Base-by-base conservation (phyloP, 2,797 vertebrate species). In the Manis javanica region DNA sequence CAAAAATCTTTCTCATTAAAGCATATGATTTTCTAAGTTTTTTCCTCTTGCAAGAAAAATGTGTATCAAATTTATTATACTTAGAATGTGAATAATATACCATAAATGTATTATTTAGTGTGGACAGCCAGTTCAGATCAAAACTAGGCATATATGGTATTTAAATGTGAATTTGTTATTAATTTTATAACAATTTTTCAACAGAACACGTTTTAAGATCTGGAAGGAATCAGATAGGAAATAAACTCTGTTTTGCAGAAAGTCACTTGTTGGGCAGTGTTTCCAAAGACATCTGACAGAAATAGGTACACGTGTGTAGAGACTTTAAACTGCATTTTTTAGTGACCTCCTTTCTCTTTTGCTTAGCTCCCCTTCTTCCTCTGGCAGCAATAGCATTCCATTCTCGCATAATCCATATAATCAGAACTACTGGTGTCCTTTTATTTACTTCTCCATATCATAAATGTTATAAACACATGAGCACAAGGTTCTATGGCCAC, bases 91-190 rank as follows among this genome's bases (percentile, higher is more conserved):
- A 69, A 68, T 51, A 71, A 79, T 94, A 49, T 23, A 39, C n/a
- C 91, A 90, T 71, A 88, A 95, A 96, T 26, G 18, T 8, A 13
- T 69, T 87, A 7, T 75, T 88, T 90, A 59, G 77, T 83, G 21
- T 90, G 95, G 96, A 42, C 3, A 74, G 7, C 29, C 57, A 63
- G 24, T 57, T 75, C n/a, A 79, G 2, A 72, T 75, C n/a, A 79
- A 2, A 72, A 21, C 26, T 63, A 46, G 61, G 3, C 78, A 74
- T 49, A 42, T 55, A 15, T 26, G 18, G 53, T 69, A 69, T 90
- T 96, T 90, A 95, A 75, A 63, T 89, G 24, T 68, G 39, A 64
- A 37, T 79, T 95, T 57, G 49, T 83, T 72, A 79, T 82, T 95
- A 29, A 5, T 61, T 86, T 26, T 49, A 4, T 69, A 64, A 61